Percentiles rank a stretch among this genome's conserved stretches.
These are phyloP conservation scores for Chlorodrepanis virens DNA, from an alignment of 2,113 vertebrate species.

Conservation along the genomic window DNA sequence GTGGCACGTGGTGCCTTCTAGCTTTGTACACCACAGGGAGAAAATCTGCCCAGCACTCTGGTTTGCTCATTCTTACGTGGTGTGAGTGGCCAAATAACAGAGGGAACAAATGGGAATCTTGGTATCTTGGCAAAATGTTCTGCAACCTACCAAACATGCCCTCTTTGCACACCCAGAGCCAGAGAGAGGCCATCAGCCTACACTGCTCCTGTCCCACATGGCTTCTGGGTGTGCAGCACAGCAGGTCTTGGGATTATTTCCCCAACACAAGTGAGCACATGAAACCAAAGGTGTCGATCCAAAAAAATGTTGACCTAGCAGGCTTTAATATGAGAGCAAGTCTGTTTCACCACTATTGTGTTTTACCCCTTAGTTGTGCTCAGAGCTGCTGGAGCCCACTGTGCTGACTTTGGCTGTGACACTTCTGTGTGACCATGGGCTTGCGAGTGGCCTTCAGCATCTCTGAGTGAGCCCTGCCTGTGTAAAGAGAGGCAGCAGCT, in stretches of 20 bases:
- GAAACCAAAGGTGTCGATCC: not conserved
- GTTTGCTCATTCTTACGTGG: fast-evolving
- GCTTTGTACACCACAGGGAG: not conserved
- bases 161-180: not conserved
- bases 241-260: not conserved
- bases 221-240: not conserved
- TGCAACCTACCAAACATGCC: fast-evolving
- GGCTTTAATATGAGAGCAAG: not conserved
- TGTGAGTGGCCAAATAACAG: not conserved
- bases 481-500: not conserved
- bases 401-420: not conserved
- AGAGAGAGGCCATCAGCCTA: fast-evolving
- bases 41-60: not conserved
- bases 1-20: not conserved
- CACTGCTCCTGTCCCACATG: fast-evolving
- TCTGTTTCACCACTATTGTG: not conserved
- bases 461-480: not conserved
- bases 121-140: not conserved
- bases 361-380: not conserved
- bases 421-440: not conserved
- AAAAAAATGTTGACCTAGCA: not conserved
- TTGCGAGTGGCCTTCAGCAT: not conserved
- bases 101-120: not conserved
- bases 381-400: fast-evolving
- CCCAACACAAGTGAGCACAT: fast-evolving